A percentile compares a stretch with the other conserved stretches of the same genome.
Evolutionary conservation across 2,888 invertebrate species (phyloP).

Genomic region (Pheosia gnoma): DNA sequence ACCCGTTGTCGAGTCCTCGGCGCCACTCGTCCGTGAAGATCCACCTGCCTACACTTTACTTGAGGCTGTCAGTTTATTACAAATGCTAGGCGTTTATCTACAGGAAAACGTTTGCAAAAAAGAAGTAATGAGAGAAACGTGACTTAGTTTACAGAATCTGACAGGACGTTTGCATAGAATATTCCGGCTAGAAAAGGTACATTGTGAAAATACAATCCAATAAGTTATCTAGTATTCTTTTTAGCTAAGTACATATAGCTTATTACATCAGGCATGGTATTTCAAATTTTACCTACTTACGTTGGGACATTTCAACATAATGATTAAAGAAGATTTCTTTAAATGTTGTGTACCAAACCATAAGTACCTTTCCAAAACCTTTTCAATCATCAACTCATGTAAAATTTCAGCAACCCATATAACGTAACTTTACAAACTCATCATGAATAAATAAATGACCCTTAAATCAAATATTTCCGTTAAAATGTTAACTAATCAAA

Average conservation of each 20-base stretch:
- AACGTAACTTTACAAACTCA: constrained; percentile 12
- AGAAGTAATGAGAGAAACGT: background rate
- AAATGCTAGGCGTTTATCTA: background rate
- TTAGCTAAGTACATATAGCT: too few relatives aligned
- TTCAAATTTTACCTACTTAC: too few relatives aligned
- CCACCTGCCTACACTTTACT: constrained; percentile 12
- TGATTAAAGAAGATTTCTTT: too few relatives aligned
- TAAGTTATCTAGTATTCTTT: too few relatives aligned
- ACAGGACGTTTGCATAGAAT: background rate
- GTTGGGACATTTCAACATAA: too few relatives aligned
- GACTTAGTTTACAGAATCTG: background rate
- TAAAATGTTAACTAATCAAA: constrained; percentile 36
- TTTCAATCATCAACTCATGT: constrained; percentile 9
- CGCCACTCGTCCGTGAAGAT: constrained; percentile 21
- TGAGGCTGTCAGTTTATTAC: constrained; percentile 1
- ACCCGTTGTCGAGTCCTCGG: constrained; percentile 37
- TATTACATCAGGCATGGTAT: too few relatives aligned
- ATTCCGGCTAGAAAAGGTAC: background rate
- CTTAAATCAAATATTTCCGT: constrained; percentile 30
- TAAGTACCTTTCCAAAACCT: too few relatives aligned
- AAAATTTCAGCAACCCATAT: constrained; percentile 16
- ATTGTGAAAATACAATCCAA: too few relatives aligned
- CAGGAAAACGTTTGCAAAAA: background rate
- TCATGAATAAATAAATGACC: constrained; percentile 18
- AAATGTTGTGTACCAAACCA: too few relatives aligned